Evolutionary conservation across 2,113 vertebrate species (phyloP).

Genomic region (Caranx melampygus): DNA sequence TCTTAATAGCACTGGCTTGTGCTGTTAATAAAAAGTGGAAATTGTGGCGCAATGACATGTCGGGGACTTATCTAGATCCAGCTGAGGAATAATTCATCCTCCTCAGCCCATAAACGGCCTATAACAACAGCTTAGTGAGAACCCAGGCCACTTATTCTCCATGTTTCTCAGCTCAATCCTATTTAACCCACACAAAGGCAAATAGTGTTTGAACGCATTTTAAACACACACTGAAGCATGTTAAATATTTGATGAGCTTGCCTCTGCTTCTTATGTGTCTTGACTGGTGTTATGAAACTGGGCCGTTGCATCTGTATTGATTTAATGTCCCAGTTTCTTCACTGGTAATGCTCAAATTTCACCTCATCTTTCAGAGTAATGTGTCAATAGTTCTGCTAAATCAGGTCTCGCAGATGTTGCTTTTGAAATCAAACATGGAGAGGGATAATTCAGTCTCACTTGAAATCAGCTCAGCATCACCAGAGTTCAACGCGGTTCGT

Average conservation of each 20-base stretch:
- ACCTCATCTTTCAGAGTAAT: slow-evolving; percentile 3
- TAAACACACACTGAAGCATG: slow-evolving; percentile 10
- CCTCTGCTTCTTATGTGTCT: not conserved
- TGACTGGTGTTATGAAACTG: not conserved
- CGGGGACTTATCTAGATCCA: slow-evolving; percentile 17
- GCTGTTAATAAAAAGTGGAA: not conserved
- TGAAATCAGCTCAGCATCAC: slow-evolving; percentile 8
- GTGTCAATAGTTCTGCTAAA: not conserved
- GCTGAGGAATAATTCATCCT: slow-evolving; percentile 31
- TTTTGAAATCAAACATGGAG: not conserved
- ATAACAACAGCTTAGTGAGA: not conserved
- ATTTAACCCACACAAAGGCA: slow-evolving; percentile 2
- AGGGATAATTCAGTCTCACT: not conserved
- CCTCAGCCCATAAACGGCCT: not conserved
- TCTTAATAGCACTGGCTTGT: not conserved
- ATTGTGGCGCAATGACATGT: not conserved
- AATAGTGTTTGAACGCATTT: slow-evolving; percentile 10
- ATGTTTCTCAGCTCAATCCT: slow-evolving; percentile 3
- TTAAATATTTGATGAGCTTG: slow-evolving; percentile 12
- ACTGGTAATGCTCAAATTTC: not conserved
- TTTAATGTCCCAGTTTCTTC: not conserved
- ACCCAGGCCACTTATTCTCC: not conserved
- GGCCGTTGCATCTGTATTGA: slow-evolving; percentile 9
- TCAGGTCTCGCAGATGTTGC: not conserved
- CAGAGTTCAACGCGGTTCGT: slow-evolving; percentile 55